These are phyloP conservation scores for Rachycentron canadum DNA, from an alignment of 2,797 vertebrate species.

Conservation along the genomic window DNA sequence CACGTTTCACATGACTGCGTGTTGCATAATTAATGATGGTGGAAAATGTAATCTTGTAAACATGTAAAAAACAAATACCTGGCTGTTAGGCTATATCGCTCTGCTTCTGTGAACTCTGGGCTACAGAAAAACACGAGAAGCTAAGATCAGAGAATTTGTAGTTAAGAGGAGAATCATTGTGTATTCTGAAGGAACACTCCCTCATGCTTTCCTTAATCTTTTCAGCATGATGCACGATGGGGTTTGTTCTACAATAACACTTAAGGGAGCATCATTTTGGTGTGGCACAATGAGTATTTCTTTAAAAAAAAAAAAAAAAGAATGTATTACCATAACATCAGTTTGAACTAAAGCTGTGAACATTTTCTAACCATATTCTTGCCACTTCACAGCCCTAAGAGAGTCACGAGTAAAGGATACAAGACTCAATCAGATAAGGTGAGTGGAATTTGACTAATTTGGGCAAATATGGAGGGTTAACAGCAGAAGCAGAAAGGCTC, in stretches of 20 bases:
- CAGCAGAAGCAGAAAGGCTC: neutral
- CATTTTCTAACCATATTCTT: neutral
- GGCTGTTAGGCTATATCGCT: conserved; percentile 20
- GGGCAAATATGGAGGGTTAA: conserved; percentile 2
- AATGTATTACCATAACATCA: conserved; percentile 1
- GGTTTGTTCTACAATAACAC: conserved; percentile 29
- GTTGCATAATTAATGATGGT: conserved; percentile 53
- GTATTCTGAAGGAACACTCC: conserved; percentile 23
- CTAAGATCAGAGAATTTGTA: conserved; percentile 27
- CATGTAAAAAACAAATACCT: conserved; percentile 38
- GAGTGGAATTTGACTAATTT: neutral
- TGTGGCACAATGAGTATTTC: neutral
- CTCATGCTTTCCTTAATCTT: conserved; percentile 21
- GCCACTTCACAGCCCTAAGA: neutral
- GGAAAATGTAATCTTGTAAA: conserved; percentile 40
- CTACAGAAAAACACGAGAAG: conserved; percentile 2
- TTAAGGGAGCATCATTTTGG: neutral
- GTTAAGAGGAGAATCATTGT: conserved; percentile 41
- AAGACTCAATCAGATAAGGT: neutral
- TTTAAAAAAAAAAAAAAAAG: neutral
- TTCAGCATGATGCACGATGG: conserved; percentile 11
- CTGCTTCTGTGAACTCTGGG: conserved; percentile 10
- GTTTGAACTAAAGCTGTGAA: neutral
- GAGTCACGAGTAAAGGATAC: neutral
- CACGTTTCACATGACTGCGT: conserved; percentile 27